Evolutionary conservation across 1,140 invertebrate genomes (phyloP).

Genomic region (Bombus confusus): DNA sequence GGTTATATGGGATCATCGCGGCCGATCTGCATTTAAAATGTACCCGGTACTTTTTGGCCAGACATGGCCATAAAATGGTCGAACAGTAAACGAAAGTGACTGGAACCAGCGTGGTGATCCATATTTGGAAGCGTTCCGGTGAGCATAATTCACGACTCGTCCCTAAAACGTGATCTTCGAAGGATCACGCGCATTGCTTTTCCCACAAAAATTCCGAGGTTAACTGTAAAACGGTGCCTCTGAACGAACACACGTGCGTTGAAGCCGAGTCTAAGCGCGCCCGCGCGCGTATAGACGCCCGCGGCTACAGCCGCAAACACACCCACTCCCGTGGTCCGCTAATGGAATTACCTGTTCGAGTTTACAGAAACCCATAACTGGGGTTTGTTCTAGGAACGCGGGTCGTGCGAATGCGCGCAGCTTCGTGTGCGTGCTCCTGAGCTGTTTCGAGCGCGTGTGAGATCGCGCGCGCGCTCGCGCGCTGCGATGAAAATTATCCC

Average conservation of each 20-base stretch:
- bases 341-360: slow-evolving; percentile 71
- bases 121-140: slow-evolving; percentile 9
- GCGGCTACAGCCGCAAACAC: slow-evolving; percentile 59
- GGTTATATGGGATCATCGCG: background rate
- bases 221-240: slow-evolving; percentile 64
- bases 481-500: slow-evolving; percentile 65
- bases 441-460: background rate
- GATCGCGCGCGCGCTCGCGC: background rate
- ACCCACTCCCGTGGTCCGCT: slow-evolving; percentile 61
- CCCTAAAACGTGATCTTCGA: slow-evolving; percentile 33
- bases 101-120: background rate
- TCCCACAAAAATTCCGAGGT: slow-evolving; percentile 59
- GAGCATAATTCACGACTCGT: slow-evolving; percentile 37
- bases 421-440: slow-evolving; percentile 20
- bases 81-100: slow-evolving; percentile 42
- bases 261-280: background rate
- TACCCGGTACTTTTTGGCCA: background rate
- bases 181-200: slow-evolving; percentile 48
- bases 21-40: slow-evolving; percentile 21
- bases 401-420: slow-evolving; percentile 57
- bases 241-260: slow-evolving; percentile 25
- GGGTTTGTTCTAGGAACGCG: slow-evolving; percentile 68
- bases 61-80: background rate
- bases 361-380: slow-evolving; percentile 70
- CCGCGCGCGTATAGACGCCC: slow-evolving; percentile 22